These are phyloP conservation scores for Cremastinae sp. DNA, from an alignment of 2,888 invertebrate species.

Conservation along the genomic window DNA sequence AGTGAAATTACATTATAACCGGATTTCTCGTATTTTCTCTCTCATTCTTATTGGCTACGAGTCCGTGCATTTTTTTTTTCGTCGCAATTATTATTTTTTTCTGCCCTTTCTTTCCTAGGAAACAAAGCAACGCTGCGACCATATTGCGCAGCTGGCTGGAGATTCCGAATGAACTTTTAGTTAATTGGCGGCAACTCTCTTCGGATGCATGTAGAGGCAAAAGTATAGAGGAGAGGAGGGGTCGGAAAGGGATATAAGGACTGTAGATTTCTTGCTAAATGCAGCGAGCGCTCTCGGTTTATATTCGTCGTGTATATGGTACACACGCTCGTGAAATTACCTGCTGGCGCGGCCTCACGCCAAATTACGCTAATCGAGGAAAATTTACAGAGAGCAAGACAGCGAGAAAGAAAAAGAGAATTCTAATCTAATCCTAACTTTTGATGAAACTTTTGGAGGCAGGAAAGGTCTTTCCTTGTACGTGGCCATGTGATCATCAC, in stretches of 20 bases:
- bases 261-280: conserved; percentile 18
- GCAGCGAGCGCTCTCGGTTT: conserved; percentile 10
- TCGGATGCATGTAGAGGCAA: conserved; percentile 7
- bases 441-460: conserved; percentile 59
- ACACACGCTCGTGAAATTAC: conserved; percentile 39
- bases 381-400: conserved; percentile 14
- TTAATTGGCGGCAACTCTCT: conserved; percentile 45
- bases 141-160: conserved; percentile 32
- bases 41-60: no score
- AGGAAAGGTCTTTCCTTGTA: conserved; percentile 31
- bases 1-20: no score
- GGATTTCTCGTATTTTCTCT: no score
- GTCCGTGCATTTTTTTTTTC: conserved; percentile 13
- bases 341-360: conserved; percentile 35
- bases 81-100: conserved; percentile 9
- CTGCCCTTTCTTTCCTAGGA: background rate
- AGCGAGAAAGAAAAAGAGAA: conserved; percentile 24
- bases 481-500: conserved; percentile 2
- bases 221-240: background rate
- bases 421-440: conserved; percentile 54
- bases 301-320: conserved; percentile 1
- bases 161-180: conserved; percentile 37
- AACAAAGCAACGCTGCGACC: conserved; percentile 17
- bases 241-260: conserved; percentile 2
- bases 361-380: conserved; percentile 59